phyloP scores from a whole-genome alignment of 2,888 invertebrate genomes.

The Allygus modestus region DNA sequence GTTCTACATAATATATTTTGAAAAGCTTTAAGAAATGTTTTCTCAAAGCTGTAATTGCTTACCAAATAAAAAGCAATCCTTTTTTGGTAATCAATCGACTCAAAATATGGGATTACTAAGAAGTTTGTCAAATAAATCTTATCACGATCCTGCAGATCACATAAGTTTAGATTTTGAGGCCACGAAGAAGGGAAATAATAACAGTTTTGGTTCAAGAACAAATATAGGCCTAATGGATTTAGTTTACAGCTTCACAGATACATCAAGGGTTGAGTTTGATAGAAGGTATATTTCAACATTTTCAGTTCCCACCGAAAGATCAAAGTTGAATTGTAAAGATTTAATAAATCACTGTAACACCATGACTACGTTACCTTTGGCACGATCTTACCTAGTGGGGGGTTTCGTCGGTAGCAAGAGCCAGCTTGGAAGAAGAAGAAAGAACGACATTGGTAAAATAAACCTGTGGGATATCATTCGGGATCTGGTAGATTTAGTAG shows the following conservation, averaged over 20 bases:
- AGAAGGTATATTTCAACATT: not conserved
- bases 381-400: slow-evolving; percentile 64
- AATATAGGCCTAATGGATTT: slow-evolving; percentile 29
- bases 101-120: slow-evolving; percentile 7
- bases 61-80: slow-evolving; percentile 39
- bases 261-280: not conserved
- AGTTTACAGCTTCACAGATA: slow-evolving; percentile 32
- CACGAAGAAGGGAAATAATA: not conserved
- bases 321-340: slow-evolving; percentile 21
- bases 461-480: slow-evolving; percentile 62
- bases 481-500: slow-evolving; percentile 52
- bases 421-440: slow-evolving; percentile 61
- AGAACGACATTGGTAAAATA: not conserved
- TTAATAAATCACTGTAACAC: not conserved
- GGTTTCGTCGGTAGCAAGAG: slow-evolving; percentile 67
- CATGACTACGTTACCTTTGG: slow-evolving; percentile 29
- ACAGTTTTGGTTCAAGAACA: not conserved
- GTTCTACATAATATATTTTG: not conserved
- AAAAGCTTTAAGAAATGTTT: slow-evolving; percentile 6
- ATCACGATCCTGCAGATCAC: not conserved
- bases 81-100: not conserved
- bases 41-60: slow-evolving; percentile 28
- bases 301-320: not conserved
- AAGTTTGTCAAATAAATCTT: not conserved
- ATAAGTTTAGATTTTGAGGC: not conserved